phyloP scores from a whole-genome alignment of 2,113 vertebrate species.

The Oncorhynchus tshawytscha region DNA sequence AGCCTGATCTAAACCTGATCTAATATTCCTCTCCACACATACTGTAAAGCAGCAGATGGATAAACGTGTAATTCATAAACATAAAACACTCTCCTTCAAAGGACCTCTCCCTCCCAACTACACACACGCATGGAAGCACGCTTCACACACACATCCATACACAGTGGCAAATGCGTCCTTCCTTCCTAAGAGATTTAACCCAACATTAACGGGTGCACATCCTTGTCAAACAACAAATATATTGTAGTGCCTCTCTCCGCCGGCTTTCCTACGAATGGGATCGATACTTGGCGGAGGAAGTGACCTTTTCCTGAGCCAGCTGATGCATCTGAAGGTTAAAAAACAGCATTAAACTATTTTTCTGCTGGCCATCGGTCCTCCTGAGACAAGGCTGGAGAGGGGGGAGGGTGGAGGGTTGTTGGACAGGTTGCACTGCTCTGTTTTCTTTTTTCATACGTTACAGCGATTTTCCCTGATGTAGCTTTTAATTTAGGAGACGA shows the following conservation, averaged over 20 bases:
- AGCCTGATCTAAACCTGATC: too few relatives aligned
- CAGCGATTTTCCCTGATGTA: constrained; percentile 22
- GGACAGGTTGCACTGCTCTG: too few relatives aligned
- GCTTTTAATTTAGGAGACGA: constrained; percentile 14
- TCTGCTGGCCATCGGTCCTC: background rate
- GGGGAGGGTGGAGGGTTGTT: too few relatives aligned
- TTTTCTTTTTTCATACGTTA: constrained; percentile 11
- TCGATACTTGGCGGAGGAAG: background rate
- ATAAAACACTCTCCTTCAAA: background rate
- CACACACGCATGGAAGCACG: background rate
- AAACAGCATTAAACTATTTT: background rate
- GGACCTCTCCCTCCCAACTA: background rate
- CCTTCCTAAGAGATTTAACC: constrained; percentile 34
- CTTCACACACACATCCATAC: background rate
- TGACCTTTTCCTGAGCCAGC: background rate
- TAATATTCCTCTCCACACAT: background rate
- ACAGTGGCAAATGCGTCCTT: constrained; percentile 10
- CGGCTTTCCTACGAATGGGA: background rate
- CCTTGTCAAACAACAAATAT: constrained; percentile 50
- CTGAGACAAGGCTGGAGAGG: background rate
- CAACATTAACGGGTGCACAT: constrained; percentile 29
- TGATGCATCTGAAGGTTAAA: background rate
- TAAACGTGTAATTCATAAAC: background rate
- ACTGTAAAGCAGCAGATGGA: too few relatives aligned
- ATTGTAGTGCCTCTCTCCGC: constrained; percentile 26